phyloP scores from a whole-genome alignment of 2,113 vertebrate species.

The Haemorhous mexicanus region DNA sequence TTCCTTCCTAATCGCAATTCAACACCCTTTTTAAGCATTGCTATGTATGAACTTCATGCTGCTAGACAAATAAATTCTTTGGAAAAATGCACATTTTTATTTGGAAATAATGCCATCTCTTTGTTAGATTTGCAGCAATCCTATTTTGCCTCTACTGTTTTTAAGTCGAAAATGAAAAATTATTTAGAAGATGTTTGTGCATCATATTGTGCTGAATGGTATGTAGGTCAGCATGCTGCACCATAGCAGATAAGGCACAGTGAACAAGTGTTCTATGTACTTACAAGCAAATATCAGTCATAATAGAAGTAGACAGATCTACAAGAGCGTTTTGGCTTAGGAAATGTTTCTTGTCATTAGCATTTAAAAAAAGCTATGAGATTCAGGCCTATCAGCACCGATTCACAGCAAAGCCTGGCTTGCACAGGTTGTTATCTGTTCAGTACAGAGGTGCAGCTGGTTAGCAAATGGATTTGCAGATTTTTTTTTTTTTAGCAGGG shows the following conservation, averaged over 20 bases:
- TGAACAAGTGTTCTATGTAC: slow-evolving; percentile 99
- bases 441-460: slow-evolving; percentile 99
- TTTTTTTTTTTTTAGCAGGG: slow-evolving; percentile 93
- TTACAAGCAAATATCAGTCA: slow-evolving; percentile 99
- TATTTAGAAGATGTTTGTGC: slow-evolving; percentile 97
- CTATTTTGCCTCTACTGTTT: slow-evolving; percentile 96
- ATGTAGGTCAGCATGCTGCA: slow-evolving; percentile 99
- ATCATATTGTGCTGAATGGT: slow-evolving; percentile 98
- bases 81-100: slow-evolving; percentile 90
- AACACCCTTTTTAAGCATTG: slow-evolving; percentile 83
- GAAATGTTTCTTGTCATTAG: slow-evolving; percentile 99
- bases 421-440: slow-evolving; percentile 99
- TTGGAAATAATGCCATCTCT: slow-evolving; percentile 97
- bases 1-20: slow-evolving; percentile 83
- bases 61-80: slow-evolving; percentile 91
- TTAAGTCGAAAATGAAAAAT: slow-evolving; percentile 97
- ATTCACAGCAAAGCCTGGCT: slow-evolving; percentile 97
- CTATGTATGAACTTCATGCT: slow-evolving; percentile 91
- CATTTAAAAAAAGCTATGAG: slow-evolving; percentile 99
- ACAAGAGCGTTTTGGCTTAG: slow-evolving; percentile 98
- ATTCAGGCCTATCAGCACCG: slow-evolving; percentile 99
- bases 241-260: slow-evolving; percentile 95
- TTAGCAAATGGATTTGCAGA: slow-evolving; percentile 99
- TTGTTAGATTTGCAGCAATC: slow-evolving; percentile 97
- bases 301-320: slow-evolving; percentile 99